Evolutionary conservation across 1,140 invertebrate genomes (phyloP), one percentile per base, ranked within the genome.

Genomic region (Heliconius melpomene): DNA sequence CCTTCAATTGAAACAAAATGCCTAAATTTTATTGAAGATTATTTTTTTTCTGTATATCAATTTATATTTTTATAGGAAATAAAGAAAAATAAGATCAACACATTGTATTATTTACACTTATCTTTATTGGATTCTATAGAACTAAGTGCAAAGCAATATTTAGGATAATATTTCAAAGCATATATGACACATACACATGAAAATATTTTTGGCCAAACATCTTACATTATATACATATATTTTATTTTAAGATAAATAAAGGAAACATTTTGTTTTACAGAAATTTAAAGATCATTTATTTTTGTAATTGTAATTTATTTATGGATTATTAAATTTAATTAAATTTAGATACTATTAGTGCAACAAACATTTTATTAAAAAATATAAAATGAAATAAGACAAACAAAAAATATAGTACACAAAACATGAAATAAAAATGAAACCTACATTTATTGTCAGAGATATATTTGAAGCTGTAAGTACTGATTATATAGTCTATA

Each of bases 31-130:
- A 52, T 20, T 52, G 16, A 18, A 7, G 6, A 18, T 52, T 52
- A 3, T 52, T 46, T 46, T 46, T 11, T 13, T 46, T 46, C 3
- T 52, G 50, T 52, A 52, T 52, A 52, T 20, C 16, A 20, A 52
- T 52, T 18, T 20, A 52, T 52, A 52, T 20, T 52, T 52, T 52
- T 57, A 57, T 11, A 57, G 54, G 54, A 11, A 71, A 71, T 54
- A 18, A 26, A 46, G 36, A 23, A 23, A 38, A 52, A 74, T 57
- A 46, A 82, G 78, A 57, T 26, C 13, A 84, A 76, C 70, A 78
- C 57, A 52, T n/a, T 52, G 32, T 72, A 78, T 83, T 86, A 87
- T 87, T 85, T 87, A 87, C 86, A 87, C 85, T 82, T 86, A 87
- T 82, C 79, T 87, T 86, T 86, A 86, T 86, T 87, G 81, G 77